phyloP scores from a whole-genome alignment of 1,140 invertebrate species.

The Lerema accius region DNA sequence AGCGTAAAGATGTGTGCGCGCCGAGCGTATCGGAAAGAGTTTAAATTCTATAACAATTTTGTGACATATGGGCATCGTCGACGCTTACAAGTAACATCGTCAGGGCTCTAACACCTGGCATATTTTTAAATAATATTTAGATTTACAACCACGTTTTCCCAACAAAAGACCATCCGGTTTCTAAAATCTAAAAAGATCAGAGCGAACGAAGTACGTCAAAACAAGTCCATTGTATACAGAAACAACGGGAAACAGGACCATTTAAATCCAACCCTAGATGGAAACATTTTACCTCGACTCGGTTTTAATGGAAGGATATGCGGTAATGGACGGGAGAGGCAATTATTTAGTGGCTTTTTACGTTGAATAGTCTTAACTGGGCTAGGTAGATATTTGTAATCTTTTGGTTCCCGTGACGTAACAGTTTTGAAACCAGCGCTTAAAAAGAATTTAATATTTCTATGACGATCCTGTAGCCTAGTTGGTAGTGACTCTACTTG shows the following conservation, averaged over 20 bases:
- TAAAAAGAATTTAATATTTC: too few relatives aligned
- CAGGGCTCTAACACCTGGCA: too few relatives aligned
- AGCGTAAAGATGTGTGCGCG: too few relatives aligned
- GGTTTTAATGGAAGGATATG: conserved; percentile 29
- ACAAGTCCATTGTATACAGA: conserved; percentile 23
- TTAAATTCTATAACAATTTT: too few relatives aligned
- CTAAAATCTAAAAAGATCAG: conserved; percentile 26
- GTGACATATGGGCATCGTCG: too few relatives aligned
- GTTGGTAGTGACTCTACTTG: too few relatives aligned
- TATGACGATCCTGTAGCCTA: too few relatives aligned
- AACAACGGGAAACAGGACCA: conserved; percentile 30
- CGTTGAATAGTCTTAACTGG: conserved; percentile 7
- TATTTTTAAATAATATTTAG: too few relatives aligned
- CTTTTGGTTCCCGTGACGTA: neutral
- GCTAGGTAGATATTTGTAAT: conserved; percentile 2
- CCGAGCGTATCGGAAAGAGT: too few relatives aligned
- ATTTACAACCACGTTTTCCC: neutral
- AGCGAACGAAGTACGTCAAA: conserved; percentile 21
- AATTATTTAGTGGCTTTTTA: conserved; percentile 27
- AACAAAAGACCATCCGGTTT: conserved; percentile 2
- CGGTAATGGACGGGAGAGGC: conserved; percentile 24
- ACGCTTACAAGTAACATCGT: too few relatives aligned
- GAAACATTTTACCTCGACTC: conserved; percentile 28
- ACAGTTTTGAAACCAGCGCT: too few relatives aligned
- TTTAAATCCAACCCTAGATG: conserved; percentile 19